Conservation (phyloP, 2,113 vertebrate genomes). For the Apaloderma vittatum region DNA sequence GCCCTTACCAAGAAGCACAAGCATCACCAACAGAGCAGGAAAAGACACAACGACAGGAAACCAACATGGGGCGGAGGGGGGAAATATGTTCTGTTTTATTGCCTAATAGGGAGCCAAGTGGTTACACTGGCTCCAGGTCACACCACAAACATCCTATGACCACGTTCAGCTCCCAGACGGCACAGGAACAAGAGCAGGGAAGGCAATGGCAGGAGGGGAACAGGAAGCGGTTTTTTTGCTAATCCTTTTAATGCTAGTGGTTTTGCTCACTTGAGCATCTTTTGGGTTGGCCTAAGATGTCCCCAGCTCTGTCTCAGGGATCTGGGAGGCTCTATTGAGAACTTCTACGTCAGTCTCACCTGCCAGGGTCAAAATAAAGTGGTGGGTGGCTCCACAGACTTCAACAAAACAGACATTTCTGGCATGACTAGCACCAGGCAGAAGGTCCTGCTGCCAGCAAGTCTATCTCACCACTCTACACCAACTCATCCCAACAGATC, state of each 20-base stretch:
- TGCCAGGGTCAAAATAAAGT: rapidly evolving
- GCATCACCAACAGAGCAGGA: not conserved
- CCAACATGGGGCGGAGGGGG: not conserved
- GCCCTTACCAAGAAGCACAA: not conserved
- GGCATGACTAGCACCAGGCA: not conserved
- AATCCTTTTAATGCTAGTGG: not conserved
- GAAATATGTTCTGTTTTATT: constrained; percentile 21
- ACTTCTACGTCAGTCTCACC: rapidly evolving
- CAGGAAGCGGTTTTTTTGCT: not conserved
- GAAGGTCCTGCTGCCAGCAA: not conserved
- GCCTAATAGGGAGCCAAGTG: constrained; percentile 40
- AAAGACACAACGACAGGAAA: not conserved
- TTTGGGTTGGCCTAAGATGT: not conserved
- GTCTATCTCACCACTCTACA: not conserved
- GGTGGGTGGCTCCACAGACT: not conserved
- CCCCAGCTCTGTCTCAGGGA: not conserved
- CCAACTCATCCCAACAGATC: not conserved
- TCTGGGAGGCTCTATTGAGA: not conserved
- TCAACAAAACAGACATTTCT: not conserved
- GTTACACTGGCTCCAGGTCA: constrained; percentile 6
- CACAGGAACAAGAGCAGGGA: not conserved
- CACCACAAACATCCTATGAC: constrained; percentile 31
- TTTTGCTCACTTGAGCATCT: not conserved
- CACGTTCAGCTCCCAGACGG: not conserved
- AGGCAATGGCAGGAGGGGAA: not conserved